Evolutionary conservation across 2,888 invertebrate species (phyloP).

Genomic region (Orchesella flavescens): DNA sequence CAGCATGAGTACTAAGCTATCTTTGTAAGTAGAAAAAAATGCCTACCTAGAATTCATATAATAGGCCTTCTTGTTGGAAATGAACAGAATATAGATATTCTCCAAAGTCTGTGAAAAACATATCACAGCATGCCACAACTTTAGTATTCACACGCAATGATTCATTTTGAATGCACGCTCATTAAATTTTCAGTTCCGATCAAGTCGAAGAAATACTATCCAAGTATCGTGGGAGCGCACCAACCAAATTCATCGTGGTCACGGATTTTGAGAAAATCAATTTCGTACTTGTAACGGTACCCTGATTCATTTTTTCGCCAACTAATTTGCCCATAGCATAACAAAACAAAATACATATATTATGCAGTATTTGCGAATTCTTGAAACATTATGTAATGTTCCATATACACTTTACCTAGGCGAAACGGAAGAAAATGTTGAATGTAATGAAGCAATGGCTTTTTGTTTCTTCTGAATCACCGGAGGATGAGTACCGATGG

Average conservation of each 20-base stretch:
- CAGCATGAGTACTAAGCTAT: slow-evolving; percentile 57
- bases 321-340: too few relatives aligned
- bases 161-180: background rate
- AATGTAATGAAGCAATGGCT: slow-evolving; percentile 86
- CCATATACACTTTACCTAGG: slow-evolving; percentile 73
- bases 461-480: slow-evolving; percentile 82
- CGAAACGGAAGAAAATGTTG: slow-evolving; percentile 80
- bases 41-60: background rate
- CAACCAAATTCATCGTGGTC: slow-evolving; percentile 67
- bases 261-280: slow-evolving; percentile 65
- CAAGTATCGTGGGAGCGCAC: slow-evolving; percentile 42
- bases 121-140: too few relatives aligned
- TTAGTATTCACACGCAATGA: too few relatives aligned
- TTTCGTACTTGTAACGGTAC: slow-evolving; percentile 64
- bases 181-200: slow-evolving; percentile 59
- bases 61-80: background rate
- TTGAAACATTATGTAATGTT: too few relatives aligned
- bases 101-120: background rate
- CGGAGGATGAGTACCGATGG: slow-evolving; percentile 70
- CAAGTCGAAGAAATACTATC: slow-evolving; percentile 67
- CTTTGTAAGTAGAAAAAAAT: slow-evolving; percentile 60
- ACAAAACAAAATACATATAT: too few relatives aligned
- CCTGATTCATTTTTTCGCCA: too few relatives aligned
- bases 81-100: background rate
- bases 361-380: too few relatives aligned